Percentiles rank a stretch among this genome's conserved stretches.
Conservation (phyloP, 2,797 vertebrate species). For the Kryptopterus vitreolus region DNA sequence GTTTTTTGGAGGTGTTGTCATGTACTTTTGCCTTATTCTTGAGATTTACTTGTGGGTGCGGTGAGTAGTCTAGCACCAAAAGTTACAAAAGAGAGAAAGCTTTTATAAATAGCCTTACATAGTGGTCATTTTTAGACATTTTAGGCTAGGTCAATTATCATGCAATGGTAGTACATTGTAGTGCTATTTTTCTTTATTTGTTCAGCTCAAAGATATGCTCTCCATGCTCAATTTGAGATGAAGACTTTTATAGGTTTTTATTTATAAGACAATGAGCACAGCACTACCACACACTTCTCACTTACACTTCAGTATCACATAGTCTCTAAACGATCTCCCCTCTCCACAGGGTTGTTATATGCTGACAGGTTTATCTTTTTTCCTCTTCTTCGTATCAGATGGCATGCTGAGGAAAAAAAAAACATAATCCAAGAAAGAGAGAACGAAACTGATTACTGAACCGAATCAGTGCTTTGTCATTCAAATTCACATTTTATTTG, state of each 20-base stretch:
- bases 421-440: background rate
- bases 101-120: too few relatives aligned
- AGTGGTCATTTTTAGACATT: too few relatives aligned
- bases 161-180: background rate
- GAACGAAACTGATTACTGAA: background rate
- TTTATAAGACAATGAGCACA: background rate
- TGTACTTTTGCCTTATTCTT: slow-evolving; percentile 68
- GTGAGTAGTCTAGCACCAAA: too few relatives aligned
- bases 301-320: too few relatives aligned
- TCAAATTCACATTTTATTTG: too few relatives aligned
- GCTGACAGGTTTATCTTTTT: background rate
- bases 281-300: background rate
- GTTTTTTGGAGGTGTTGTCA: slow-evolving; percentile 21
- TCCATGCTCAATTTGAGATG: background rate
- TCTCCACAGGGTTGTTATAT: background rate
- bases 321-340: background rate
- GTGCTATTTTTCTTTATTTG: background rate
- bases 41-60: background rate
- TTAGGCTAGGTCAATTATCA: too few relatives aligned
- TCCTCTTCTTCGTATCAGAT: background rate
- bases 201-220: background rate
- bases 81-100: too few relatives aligned
- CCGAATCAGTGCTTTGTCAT: background rate
- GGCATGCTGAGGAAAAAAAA: background rate
- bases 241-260: background rate